Evolutionary conservation across 2,797 vertebrate species (phyloP), one percentile per base, ranked within the genome.

Genomic region (Lacerta agilis): DNA sequence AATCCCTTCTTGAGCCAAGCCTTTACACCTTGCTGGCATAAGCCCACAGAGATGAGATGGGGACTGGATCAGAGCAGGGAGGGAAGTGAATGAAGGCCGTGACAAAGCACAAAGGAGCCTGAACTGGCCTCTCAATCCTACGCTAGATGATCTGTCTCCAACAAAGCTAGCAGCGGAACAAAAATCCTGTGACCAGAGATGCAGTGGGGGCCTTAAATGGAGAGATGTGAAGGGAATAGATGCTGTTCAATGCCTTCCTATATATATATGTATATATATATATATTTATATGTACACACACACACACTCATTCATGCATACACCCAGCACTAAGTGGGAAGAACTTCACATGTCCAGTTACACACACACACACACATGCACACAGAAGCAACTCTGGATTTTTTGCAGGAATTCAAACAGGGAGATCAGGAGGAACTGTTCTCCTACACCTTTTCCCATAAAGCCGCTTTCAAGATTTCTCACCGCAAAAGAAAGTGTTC

Each of bases 401-500:
- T 80, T 80, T 76, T 75, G 67, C 78, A 89, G 79, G 58, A 72
- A 75, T 88, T 80, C 69, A 85, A 79, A 85, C 17, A n/a, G n/a
- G 38, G 72, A 87, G 58, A 55, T 75, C 79, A 75, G 71, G 29
- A n/a, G 69, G 69, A 75, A 80, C 73, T 75, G 33, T 80, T 64
- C 55, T 73, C 77, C 77, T 85, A 76, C 13, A 81, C 71, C 71
- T 76, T 89, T 81, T 23, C 20, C 43, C 64, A 55, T 69, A 79
- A 79, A 87, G 55, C 81, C 55, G 69, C 80, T 84, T 43, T 71
- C 86, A 85, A 85, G 43, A 87, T 75, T 87, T 87, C 61, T 87
- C 86, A 90, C 89, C 25, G 89, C 89, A 90, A 85, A 84, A 90
- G 9, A 87, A 84, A 90, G 67, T 8, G 36, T 85, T 84, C 83